phyloP scores from a whole-genome alignment of 2,797 vertebrate genomes.

The Oryzias sinensis region DNA sequence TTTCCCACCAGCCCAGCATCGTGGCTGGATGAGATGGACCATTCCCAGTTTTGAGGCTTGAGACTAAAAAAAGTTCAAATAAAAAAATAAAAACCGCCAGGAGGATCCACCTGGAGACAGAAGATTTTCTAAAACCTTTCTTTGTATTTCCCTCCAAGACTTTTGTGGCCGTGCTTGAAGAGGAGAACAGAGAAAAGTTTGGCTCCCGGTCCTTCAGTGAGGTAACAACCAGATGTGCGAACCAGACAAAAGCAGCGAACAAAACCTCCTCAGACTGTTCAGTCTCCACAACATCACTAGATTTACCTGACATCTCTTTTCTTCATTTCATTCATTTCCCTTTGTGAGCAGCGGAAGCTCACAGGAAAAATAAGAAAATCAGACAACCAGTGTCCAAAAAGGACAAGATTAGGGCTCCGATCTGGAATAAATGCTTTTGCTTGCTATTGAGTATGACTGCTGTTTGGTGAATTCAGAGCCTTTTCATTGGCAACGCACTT shows the following conservation, averaged over 20 bases:
- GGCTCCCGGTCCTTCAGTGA: constrained; percentile 32
- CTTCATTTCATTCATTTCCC: constrained; percentile 44
- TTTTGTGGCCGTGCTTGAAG: constrained; percentile 48
- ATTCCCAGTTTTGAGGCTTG: constrained; percentile 90
- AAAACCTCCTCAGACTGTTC: constrained; percentile 47
- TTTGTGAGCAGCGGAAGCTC: constrained; percentile 41
- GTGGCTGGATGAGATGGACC: constrained; percentile 99
- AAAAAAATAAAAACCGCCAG: neutral
- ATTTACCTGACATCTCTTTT: constrained; percentile 41
- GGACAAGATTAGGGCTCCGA: constrained; percentile 50
- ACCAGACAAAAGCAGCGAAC: constrained; percentile 40
- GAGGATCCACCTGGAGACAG: constrained; percentile 32
- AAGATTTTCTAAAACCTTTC: constrained; percentile 61
- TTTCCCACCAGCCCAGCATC: constrained; percentile 97
- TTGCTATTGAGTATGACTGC: too few species aligned
- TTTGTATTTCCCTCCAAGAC: constrained; percentile 57
- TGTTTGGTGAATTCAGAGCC: constrained; percentile 62
- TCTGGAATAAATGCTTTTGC: too few species aligned
- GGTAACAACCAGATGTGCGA: constrained; percentile 19
- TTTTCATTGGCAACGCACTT: constrained; percentile 79
- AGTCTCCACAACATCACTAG: constrained; percentile 45
- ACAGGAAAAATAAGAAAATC: constrained; percentile 28
- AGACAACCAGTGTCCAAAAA: constrained; percentile 40
- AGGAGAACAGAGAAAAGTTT: constrained; percentile 28
- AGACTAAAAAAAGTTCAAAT: constrained; percentile 1